Evolutionary conservation across 2,888 invertebrate species (phyloP).

Genomic region (Petrophora chlorosata): DNA sequence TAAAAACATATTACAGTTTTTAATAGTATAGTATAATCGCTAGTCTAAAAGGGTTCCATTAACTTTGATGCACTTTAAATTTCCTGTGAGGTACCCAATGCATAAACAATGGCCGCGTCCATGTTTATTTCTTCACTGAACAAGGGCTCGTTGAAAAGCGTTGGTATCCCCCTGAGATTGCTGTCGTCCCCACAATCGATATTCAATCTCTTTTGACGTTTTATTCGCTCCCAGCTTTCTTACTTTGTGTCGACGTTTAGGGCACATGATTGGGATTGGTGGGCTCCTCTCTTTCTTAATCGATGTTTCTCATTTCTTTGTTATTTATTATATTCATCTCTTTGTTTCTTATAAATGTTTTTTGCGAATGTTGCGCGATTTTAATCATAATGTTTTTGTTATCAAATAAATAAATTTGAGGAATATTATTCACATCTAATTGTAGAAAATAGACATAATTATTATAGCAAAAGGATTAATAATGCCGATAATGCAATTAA

Average conservation of each 20-base stretch:
- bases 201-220: constrained; percentile 82
- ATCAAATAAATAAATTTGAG: too few species aligned
- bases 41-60: too few species aligned
- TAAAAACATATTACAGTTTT: too few species aligned
- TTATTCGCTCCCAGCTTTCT: constrained; percentile 75
- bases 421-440: too few species aligned
- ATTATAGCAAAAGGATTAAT: too few species aligned
- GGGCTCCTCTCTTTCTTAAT: constrained; percentile 59
- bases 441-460: too few species aligned
- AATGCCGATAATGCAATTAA: too few species aligned
- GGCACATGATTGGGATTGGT: constrained; percentile 67
- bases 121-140: constrained; percentile 6
- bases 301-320: constrained; percentile 54
- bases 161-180: constrained; percentile 55
- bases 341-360: too few species aligned
- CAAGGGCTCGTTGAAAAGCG: constrained; percentile 7
- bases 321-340: constrained; percentile 1
- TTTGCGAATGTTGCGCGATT: neutral
- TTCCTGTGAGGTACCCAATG: too few species aligned
- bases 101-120: constrained; percentile 23
- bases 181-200: constrained; percentile 80
- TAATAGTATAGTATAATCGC: too few species aligned
- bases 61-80: too few species aligned
- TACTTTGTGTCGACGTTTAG: constrained; percentile 77
- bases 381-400: constrained; percentile 17